Evolutionary conservation across 2,797 vertebrate genomes (phyloP), one percentile per base, ranked within the genome.

Genomic region (Rhodeus uyekii): DNA sequence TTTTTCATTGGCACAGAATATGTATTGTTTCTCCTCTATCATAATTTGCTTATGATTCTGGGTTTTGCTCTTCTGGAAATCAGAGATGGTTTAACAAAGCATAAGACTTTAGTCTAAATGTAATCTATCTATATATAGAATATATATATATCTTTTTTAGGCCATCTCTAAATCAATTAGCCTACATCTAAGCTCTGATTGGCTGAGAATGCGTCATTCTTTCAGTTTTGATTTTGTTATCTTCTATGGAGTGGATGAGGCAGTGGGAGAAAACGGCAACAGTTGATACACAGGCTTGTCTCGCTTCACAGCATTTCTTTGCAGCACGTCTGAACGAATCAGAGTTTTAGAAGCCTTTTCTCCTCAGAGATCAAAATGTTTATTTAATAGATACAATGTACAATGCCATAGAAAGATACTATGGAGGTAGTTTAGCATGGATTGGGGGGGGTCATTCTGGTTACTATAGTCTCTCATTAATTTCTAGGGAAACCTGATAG

Each of bases 211-310:
- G 88, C 36, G 63, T 69, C 78, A 65, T 78, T 80, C 48, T 76
- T 77, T 82, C 3, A n/a, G 76, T 67, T 84, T 76, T 55, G 58
- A 34, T 55, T 79, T 86, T 72, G 12, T 29, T 34, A 58, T 24
- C 38, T 60, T 65, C 76, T 78, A 55, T n/a, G 72, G 14, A 60
- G 65, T 82, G 84, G 81, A 72, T 39, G 44, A 71, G 68, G 84
- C 83, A 79, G 48, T 68, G 81, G 81, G 76, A 83, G 85, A 74
- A n/a, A n/a, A 86, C 81, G 78, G 87, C 74, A 53, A 86, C 78
- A 55, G 38, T 1, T 38, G 80, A 75, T 81, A 48, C 83, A 44
- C 81, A 85, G 90, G 92, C 93, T 93, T 93, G 93, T 85, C 80
- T 87, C 39, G 67, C 81, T 63, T 91, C 79, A 80, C 61, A 82